phyloP scores from a whole-genome alignment of 2,888 invertebrate genomes.

The Hydrotaea diabolus region DNA sequence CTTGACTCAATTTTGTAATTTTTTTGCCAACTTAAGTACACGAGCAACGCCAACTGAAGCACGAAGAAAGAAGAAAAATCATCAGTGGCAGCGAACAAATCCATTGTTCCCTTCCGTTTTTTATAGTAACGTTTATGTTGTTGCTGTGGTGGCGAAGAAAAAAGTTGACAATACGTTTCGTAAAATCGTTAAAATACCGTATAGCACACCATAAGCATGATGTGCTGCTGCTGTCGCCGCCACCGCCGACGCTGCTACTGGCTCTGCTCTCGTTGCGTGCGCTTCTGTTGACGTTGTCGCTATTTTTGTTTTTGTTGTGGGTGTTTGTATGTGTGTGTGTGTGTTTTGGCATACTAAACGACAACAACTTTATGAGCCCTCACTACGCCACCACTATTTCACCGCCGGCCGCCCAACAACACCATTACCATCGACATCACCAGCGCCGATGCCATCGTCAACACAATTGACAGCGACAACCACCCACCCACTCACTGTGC shows the following conservation, averaged over 20 bases:
- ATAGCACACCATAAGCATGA: slow-evolving; percentile 53
- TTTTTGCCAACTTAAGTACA: slow-evolving; percentile 49
- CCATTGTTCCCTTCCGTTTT: slow-evolving; percentile 22
- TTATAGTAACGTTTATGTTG: slow-evolving; percentile 49
- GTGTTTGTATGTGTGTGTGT: slow-evolving; percentile 1
- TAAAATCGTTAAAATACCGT: slow-evolving; percentile 66
- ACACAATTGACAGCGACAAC: slow-evolving; percentile 35
- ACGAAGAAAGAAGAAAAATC: slow-evolving; percentile 38
- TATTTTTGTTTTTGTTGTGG: background rate
- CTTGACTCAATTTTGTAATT: slow-evolving; percentile 50
- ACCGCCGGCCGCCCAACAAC: background rate
- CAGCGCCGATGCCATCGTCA: background rate
- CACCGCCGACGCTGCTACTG: background rate
- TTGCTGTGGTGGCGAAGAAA: slow-evolving; percentile 45
- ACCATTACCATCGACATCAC: slow-evolving; percentile 11
- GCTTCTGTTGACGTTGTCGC: background rate
- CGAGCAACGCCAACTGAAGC: slow-evolving; percentile 16
- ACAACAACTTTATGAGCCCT: slow-evolving; percentile 27
- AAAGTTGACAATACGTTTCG: slow-evolving; percentile 66
- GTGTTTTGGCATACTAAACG: slow-evolving; percentile 47
- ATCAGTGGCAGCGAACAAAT: slow-evolving; percentile 39
- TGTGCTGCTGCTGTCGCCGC: background rate
- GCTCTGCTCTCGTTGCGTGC: background rate
- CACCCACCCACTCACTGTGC: background rate
- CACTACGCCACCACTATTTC: slow-evolving; percentile 21